Evolutionary conservation across 2,113 vertebrate species (phyloP).

Genomic region (Cheilinus undulatus): DNA sequence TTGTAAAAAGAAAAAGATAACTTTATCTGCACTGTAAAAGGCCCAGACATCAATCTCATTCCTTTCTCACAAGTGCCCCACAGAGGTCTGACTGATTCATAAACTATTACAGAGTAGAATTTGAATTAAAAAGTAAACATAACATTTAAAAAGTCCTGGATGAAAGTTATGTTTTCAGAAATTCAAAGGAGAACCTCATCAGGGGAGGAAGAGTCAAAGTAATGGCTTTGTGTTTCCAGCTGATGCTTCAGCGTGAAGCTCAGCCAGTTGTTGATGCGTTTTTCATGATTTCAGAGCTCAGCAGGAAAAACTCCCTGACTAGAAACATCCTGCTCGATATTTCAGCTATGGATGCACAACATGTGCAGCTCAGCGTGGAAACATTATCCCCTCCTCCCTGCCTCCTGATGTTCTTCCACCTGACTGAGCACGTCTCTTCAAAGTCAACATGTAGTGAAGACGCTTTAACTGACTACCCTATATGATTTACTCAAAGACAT

Average conservation of each 20-base stretch:
- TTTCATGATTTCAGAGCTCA: conserved; percentile 1
- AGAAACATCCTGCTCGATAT: conserved; percentile 20
- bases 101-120: neutral
- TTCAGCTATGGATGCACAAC: conserved; percentile 8
- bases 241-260: neutral
- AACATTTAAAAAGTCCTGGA: neutral
- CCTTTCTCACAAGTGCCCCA: neutral
- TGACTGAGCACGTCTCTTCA: conserved; percentile 5
- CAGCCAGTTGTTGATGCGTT: neutral
- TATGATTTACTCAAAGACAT: neutral
- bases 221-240: neutral
- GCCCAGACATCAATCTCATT: neutral
- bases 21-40: neutral
- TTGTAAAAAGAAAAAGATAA: neutral
- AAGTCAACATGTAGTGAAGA: neutral
- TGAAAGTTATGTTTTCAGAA: neutral
- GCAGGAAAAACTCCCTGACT: neutral
- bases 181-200: neutral
- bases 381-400: neutral
- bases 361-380: conserved; percentile 8
- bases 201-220: neutral
- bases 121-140: neutral
- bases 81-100: neutral
- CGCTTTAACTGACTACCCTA: neutral
- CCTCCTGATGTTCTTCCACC: conserved; percentile 6